phyloP scores from a whole-genome alignment of 1,140 invertebrate species.

The Neodiprion fabricii region DNA sequence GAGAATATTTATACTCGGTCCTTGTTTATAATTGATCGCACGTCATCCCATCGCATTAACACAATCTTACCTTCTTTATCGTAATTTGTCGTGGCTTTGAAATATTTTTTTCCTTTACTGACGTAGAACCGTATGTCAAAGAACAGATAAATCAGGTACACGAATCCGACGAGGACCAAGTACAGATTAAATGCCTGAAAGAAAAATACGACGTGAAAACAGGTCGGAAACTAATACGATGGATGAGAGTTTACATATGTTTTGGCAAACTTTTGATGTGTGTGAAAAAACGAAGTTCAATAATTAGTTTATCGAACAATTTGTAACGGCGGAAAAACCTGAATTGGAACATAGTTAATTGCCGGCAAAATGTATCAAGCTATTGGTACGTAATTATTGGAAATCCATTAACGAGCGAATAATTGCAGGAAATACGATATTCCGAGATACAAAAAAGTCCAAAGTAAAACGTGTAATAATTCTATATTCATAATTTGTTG shows the following conservation, averaged over 20 bases:
- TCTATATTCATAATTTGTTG: too few relatives aligned
- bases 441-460: too few relatives aligned
- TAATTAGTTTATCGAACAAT: too few relatives aligned
- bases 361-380: too few relatives aligned
- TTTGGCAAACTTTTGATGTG: background rate
- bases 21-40: background rate
- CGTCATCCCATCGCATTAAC: too few relatives aligned
- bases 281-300: background rate
- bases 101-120: slow-evolving; percentile 56
- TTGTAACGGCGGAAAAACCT: too few relatives aligned
- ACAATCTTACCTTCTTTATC: slow-evolving; percentile 21
- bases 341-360: too few relatives aligned
- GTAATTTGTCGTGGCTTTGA: slow-evolving; percentile 15
- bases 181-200: slow-evolving; percentile 68
- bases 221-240: background rate
- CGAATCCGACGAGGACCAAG: slow-evolving; percentile 64
- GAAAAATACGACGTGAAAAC: background rate
- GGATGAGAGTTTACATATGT: background rate
- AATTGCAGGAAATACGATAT: too few relatives aligned
- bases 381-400: background rate
- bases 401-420: background rate
- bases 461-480: too few relatives aligned
- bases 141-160: slow-evolving; percentile 68
- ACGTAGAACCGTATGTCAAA: slow-evolving; percentile 69
- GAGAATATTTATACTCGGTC: too few relatives aligned